Conservation (phyloP, 2,797 vertebrate genomes). For the Muscicapa comitata region DNA sequence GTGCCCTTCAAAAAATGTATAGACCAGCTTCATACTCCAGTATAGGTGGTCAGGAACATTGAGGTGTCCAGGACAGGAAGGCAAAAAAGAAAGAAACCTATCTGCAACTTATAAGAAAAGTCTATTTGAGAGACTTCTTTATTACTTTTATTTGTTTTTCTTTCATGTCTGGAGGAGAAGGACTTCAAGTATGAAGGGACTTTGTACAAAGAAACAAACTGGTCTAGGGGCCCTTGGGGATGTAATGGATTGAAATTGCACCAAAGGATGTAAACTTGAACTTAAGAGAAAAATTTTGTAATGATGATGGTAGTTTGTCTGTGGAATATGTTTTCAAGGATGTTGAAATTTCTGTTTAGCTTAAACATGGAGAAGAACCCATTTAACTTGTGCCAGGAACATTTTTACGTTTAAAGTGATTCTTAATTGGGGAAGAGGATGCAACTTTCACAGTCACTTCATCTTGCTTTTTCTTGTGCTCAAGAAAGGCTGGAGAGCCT, state of each 20-base stretch:
- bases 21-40: background rate
- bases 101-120: background rate
- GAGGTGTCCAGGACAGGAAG: accelerated
- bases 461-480: background rate
- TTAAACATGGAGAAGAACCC: background rate
- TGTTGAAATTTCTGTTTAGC: background rate
- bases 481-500: background rate
- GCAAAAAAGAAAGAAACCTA: no score
- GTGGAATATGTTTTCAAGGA: background rate
- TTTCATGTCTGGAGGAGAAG: background rate
- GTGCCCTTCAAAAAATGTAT: background rate
- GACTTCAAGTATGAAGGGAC: background rate
- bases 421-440: background rate
- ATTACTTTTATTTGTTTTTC: background rate
- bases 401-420: background rate
- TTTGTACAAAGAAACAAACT: background rate
- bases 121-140: background rate
- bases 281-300: background rate
- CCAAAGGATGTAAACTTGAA: background rate
- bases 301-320: background rate
- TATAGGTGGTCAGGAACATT: background rate
- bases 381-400: background rate
- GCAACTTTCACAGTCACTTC: background rate
- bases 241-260: background rate
- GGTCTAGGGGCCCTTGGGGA: background rate